Conservation (phyloP, 2,113 vertebrate genomes). For the Centropristis striata region DNA sequence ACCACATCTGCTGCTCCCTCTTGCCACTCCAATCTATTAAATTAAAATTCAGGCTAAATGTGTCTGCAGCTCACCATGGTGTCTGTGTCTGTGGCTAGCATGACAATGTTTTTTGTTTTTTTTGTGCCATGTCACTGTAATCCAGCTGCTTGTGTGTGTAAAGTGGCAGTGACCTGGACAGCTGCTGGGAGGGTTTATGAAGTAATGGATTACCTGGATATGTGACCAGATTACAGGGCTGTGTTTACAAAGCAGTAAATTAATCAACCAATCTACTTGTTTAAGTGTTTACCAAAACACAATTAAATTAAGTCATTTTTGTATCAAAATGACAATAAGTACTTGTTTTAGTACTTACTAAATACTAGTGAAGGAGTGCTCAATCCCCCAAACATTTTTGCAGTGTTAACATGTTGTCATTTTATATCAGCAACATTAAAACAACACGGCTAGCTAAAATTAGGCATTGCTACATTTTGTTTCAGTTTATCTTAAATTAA, state of each 20-base stretch:
- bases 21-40: conserved; percentile 57
- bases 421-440: too few species aligned
- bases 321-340: background rate
- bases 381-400: too few species aligned
- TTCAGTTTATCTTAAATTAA: too few species aligned
- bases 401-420: too few species aligned
- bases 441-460: too few species aligned
- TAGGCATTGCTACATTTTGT: too few species aligned
- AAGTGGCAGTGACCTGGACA: conserved; percentile 26
- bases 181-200: conserved; percentile 42
- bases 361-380: too few species aligned
- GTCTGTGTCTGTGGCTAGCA: conserved; percentile 46
- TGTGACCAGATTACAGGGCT: conserved; percentile 45
- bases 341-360: background rate
- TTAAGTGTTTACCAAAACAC: background rate
- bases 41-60: conserved; percentile 71
- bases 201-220: conserved; percentile 57
- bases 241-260: conserved; percentile 7
- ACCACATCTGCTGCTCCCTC: conserved; percentile 72
- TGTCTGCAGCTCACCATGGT: conserved; percentile 48
- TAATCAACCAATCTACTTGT: background rate
- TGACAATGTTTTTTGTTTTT: conserved; percentile 34
- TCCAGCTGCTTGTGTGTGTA: conserved; percentile 17
- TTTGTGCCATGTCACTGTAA: conserved; percentile 51
- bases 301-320: background rate